phyloP scores from a whole-genome alignment of 2,888 invertebrate species.

The Apoda limacodes region DNA sequence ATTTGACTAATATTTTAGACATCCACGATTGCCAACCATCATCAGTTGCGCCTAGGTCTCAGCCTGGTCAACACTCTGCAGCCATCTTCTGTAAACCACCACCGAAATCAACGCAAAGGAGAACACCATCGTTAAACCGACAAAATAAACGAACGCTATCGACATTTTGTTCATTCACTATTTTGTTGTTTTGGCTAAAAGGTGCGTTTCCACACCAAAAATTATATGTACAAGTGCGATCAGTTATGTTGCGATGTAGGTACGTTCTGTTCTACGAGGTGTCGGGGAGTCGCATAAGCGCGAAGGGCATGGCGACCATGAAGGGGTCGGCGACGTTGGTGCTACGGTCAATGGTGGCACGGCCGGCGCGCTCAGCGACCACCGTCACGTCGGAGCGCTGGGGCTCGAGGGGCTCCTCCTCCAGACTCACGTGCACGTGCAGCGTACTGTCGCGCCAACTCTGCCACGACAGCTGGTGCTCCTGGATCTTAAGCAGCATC shows the following conservation, averaged over 20 bases:
- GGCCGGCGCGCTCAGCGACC: slow-evolving; percentile 21
- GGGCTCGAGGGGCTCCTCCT: slow-evolving; percentile 23
- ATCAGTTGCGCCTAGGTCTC: too few relatives aligned
- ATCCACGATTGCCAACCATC: too few relatives aligned
- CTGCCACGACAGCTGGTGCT: slow-evolving; percentile 60
- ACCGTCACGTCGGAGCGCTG: slow-evolving; percentile 28
- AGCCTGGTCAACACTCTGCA: too few relatives aligned
- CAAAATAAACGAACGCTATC: slow-evolving; percentile 22
- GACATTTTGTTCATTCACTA: too few relatives aligned
- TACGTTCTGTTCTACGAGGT: slow-evolving; percentile 17
- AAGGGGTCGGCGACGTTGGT: slow-evolving; percentile 51
- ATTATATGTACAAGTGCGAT: too few relatives aligned
- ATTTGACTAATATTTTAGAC: too few relatives aligned
- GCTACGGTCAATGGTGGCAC: slow-evolving; percentile 20
- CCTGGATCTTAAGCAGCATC: slow-evolving; percentile 63
- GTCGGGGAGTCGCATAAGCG: slow-evolving; percentile 30
- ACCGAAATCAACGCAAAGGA: slow-evolving; percentile 22
- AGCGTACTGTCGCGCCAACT: slow-evolving; percentile 58
- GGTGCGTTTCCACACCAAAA: too few relatives aligned
- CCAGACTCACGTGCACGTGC: slow-evolving; percentile 52
- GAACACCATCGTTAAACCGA: slow-evolving; percentile 20
- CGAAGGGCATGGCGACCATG: slow-evolving; percentile 39
- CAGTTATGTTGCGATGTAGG: background rate
- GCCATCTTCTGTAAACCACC: slow-evolving; percentile 8
- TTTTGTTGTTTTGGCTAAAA: background rate